These are phyloP conservation scores for Acleris emargana DNA, from an alignment of 2,888 invertebrate genomes.

Conservation along the genomic window DNA sequence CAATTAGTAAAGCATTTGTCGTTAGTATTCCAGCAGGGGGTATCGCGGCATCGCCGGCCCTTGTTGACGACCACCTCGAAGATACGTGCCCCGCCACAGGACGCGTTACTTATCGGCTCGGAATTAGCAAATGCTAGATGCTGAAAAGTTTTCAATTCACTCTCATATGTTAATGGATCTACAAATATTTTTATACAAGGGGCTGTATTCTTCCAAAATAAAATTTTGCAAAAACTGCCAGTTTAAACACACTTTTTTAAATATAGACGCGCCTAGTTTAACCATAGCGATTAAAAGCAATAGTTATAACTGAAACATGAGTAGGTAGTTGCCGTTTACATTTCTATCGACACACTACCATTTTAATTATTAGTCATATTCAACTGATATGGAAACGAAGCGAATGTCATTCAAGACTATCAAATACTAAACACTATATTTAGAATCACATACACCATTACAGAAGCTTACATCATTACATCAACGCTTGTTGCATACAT, in stretches of 20 bases:
- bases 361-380: too few species aligned
- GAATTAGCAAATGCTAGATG: conserved; percentile 28
- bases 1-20: not conserved
- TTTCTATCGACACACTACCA: too few species aligned
- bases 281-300: too few species aligned
- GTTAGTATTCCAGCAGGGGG: not conserved
- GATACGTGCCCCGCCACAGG: conserved; percentile 1
- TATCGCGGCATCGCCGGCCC: not conserved
- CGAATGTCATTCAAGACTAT: conserved; percentile 10
- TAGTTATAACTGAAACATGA: too few species aligned
- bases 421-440: conserved; percentile 7
- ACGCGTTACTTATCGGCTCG: conserved; percentile 23
- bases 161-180: not conserved
- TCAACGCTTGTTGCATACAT: conserved; percentile 13
- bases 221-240: too few species aligned
- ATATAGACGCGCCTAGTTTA: too few species aligned
- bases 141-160: conserved; percentile 13
- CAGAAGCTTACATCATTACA: conserved; percentile 13
- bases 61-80: conserved; percentile 1
- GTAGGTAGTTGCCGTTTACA: too few species aligned
- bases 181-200: not conserved
- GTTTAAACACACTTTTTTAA: too few species aligned
- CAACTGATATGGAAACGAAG: conserved; percentile 1
- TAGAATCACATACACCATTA: conserved; percentile 15
- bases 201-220: too few species aligned